These are phyloP conservation scores for Notodonta ziczac DNA, from an alignment of 2,888 invertebrate species.

Conservation along the genomic window DNA sequence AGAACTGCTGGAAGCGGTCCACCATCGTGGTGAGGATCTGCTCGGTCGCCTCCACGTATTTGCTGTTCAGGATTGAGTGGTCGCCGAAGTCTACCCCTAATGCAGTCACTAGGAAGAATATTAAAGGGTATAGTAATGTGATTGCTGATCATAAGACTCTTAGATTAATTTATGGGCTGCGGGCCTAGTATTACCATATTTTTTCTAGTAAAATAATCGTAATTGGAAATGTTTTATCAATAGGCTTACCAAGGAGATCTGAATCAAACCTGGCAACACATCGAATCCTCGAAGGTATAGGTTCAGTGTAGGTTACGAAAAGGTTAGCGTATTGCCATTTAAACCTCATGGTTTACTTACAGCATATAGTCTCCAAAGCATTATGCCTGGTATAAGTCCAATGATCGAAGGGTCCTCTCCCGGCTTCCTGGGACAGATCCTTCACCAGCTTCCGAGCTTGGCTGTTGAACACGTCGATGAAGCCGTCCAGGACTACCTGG, in stretches of 20 bases:
- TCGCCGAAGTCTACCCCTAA: conserved; percentile 67
- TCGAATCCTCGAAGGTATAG: too few species aligned
- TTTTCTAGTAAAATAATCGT: too few species aligned
- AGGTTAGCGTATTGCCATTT: too few species aligned
- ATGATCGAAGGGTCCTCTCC: conserved; percentile 62
- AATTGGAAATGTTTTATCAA: too few species aligned
- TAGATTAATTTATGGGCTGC: too few species aligned
- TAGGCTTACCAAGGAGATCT: too few species aligned
- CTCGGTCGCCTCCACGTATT: conserved; percentile 65
- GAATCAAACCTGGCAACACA: too few species aligned
- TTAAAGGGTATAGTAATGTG: too few species aligned
- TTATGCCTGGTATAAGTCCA: conserved; percentile 64
- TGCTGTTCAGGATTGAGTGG: conserved; percentile 54
- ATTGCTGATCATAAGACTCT: background rate
- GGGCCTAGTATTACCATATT: too few species aligned
- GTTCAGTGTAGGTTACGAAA: too few species aligned
- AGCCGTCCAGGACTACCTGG: conserved; percentile 55
- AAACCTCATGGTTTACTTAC: conserved; percentile 45
- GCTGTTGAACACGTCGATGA: conserved; percentile 58
- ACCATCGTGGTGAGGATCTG: conserved; percentile 59
- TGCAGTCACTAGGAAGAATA: conserved; percentile 58
- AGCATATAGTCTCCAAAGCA: conserved; percentile 68
- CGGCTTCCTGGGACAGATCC: conserved; percentile 47
- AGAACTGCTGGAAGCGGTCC: conserved; percentile 65
- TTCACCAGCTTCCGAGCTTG: conserved; percentile 53